These are phyloP conservation scores for Hofmannophila pseudospretella DNA, from an alignment of 2,888 invertebrate species.

Conservation along the genomic window DNA sequence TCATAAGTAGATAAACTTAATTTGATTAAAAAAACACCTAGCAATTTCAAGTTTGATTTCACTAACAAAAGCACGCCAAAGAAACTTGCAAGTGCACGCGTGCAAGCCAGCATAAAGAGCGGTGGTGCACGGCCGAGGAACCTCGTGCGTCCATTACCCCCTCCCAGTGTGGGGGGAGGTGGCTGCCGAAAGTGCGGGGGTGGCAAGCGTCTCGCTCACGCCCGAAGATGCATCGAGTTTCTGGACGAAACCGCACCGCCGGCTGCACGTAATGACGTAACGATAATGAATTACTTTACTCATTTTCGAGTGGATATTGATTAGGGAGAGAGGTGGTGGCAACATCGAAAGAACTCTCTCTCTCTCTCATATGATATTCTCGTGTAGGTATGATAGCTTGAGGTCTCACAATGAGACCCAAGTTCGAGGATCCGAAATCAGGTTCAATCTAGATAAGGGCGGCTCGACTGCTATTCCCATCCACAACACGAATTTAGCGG, in stretches of 20 bases:
- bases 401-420: too few relatives aligned
- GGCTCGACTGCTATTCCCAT: slow-evolving; percentile 2
- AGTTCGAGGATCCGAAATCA: not conserved
- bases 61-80: slow-evolving; percentile 71
- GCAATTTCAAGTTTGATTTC: slow-evolving; percentile 55
- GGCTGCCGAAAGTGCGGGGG: slow-evolving; percentile 52
- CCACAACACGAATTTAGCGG: not conserved
- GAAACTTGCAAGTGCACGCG: slow-evolving; percentile 74
- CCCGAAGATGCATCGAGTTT: slow-evolving; percentile 71
- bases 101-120: slow-evolving; percentile 69
- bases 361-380: not conserved
- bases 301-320: slow-evolving; percentile 8
- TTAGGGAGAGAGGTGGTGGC: too few relatives aligned
- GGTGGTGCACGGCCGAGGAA: slow-evolving; percentile 62
- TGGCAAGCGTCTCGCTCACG: slow-evolving; percentile 53
- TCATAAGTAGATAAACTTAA: too few relatives aligned
- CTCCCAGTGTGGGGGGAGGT: slow-evolving; percentile 25
- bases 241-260: slow-evolving; percentile 70
- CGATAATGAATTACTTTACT: slow-evolving; percentile 56
- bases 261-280: slow-evolving; percentile 44
- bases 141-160: slow-evolving; percentile 75
- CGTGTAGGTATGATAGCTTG: too few relatives aligned
- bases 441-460: not conserved
- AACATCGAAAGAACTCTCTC: too few relatives aligned
- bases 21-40: not conserved